Evolutionary conservation across 2,888 invertebrate genomes (phyloP), one percentile per base, ranked within the genome.

Genomic region (Tryphoninae sp.): DNA sequence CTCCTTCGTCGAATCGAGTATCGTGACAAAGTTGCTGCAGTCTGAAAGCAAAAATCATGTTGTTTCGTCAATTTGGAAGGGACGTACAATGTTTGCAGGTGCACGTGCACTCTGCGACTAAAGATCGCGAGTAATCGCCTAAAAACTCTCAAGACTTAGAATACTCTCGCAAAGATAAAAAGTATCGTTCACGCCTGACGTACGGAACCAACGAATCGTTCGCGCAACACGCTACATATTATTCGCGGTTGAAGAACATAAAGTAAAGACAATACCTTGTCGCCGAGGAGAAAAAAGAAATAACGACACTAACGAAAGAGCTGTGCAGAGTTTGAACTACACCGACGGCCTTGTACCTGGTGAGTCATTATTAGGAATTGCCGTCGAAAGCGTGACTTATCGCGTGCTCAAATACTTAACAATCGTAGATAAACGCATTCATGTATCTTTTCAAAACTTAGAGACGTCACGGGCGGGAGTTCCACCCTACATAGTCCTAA

Each of bases 401-500:
- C 33, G 42, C 42, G 23, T 13, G 45, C 6, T 11, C 22, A 42
- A 42, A 45, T 58, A 58, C 58, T 55, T 11, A 1, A 55, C 58
- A 22, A 68, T 40, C 11, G 40, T 68, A 68, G 16, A 71, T 59
- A 69, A 69, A 69, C 19, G 55, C 8, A n/a, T 22, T 53, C 13
- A 45, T 68, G 2, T 19, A 11, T 67, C 42, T 73, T 40, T 55
- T 45, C 23, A 16, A 1, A 45, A 45, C 11, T 58, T 62, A 26
- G 78, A 82, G 78, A 76, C 79, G 72, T 78, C 74, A 68, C 64
- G 40, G 69, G 82, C 81, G 73, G 85, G 87, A 88, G 91, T 89
- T 90, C 89, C 89, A 89, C 87, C 83, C 78, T 90, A 88, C 88
- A 85, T 87, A 89, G 86, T 90, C 91, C 92, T 91, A 89, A 91